Conservation (phyloP, 2,888 invertebrate genomes). For the Phorcus lineatus region DNA sequence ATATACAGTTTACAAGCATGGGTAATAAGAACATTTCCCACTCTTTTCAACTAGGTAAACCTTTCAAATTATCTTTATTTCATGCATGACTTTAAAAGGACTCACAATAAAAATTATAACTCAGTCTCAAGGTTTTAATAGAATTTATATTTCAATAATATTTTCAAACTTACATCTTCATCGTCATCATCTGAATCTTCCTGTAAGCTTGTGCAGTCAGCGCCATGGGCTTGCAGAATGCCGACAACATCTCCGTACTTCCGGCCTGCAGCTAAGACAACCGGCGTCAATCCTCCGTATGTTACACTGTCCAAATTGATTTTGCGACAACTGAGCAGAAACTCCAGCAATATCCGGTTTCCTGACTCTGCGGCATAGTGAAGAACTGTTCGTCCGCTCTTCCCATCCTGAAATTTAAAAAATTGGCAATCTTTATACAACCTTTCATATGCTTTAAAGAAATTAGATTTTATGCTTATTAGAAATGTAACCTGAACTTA, state of each 20-base stretch:
- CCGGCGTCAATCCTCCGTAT: constrained; percentile 55
- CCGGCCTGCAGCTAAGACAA: constrained; percentile 55
- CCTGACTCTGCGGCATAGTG: constrained; percentile 63
- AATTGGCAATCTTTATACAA: too few species aligned
- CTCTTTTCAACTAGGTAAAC: too few species aligned
- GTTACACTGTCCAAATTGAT: constrained; percentile 53
- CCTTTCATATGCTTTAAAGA: too few species aligned
- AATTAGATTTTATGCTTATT: too few species aligned
- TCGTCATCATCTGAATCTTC: not conserved
- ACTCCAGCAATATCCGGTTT: constrained; percentile 41
- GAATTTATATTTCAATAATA: too few species aligned
- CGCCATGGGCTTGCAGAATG: not conserved
- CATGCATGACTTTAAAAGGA: too few species aligned
- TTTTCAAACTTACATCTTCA: not conserved
- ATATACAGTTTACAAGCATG: too few species aligned
- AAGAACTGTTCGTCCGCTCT: constrained; percentile 58
- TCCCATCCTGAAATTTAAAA: constrained; percentile 48
- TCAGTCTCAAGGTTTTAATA: too few species aligned
- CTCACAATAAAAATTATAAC: not conserved
- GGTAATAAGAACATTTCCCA: too few species aligned
- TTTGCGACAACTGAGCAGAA: constrained; percentile 38
- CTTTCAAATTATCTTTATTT: too few species aligned
- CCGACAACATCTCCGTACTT: constrained; percentile 42
- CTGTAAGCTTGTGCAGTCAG: not conserved
- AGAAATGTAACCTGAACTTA: too few species aligned